Percentiles rank a stretch among this genome's conserved stretches.
phyloP scores from a whole-genome alignment of 2,888 invertebrate genomes.

The Pemphredon lugubris region DNA sequence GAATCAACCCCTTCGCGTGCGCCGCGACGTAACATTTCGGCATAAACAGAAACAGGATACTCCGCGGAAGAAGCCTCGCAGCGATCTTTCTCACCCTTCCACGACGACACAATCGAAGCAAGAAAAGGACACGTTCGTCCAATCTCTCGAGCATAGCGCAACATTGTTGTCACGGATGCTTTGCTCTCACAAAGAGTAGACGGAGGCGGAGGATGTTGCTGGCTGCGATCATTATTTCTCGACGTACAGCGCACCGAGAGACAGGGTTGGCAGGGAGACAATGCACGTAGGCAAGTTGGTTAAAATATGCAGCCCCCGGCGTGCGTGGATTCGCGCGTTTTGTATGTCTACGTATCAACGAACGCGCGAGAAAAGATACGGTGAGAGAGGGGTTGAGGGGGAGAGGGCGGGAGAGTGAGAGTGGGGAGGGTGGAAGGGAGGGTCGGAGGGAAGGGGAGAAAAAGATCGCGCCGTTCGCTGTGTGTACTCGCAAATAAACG shows the following conservation, averaged over 20 bases:
- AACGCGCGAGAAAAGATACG: conserved; percentile 8
- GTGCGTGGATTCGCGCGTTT: conserved; percentile 49
- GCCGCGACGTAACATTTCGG: conserved; percentile 24
- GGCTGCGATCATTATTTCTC: conserved; percentile 64
- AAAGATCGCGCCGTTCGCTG: conserved; percentile 3
- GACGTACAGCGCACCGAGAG: conserved; percentile 41
- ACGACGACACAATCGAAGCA: conserved; percentile 33
- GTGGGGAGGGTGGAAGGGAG: no score
- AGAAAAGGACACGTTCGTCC: conserved; percentile 45
- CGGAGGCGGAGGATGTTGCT: conserved; percentile 41
- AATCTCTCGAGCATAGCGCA: conserved; percentile 52
- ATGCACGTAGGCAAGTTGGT: conserved; percentile 71
- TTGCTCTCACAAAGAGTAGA: conserved; percentile 40
- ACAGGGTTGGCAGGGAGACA: conserved; percentile 60
- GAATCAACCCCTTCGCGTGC: not conserved
- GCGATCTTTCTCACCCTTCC: conserved; percentile 34
- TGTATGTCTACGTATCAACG: conserved; percentile 29
- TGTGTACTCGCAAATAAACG: conserved; percentile 50
- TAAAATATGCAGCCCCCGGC: conserved; percentile 74
- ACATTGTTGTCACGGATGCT: conserved; percentile 56
- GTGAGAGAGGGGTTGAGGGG: no score
- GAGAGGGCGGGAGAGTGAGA: no score
- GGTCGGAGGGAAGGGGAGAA: not conserved
- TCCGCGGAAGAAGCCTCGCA: conserved; percentile 52
- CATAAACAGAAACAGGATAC: conserved; percentile 22